Evolutionary conservation across 2,797 vertebrate species (phyloP), one percentile per base, ranked within the genome.

Genomic region (Epinephelus malabaricus): DNA sequence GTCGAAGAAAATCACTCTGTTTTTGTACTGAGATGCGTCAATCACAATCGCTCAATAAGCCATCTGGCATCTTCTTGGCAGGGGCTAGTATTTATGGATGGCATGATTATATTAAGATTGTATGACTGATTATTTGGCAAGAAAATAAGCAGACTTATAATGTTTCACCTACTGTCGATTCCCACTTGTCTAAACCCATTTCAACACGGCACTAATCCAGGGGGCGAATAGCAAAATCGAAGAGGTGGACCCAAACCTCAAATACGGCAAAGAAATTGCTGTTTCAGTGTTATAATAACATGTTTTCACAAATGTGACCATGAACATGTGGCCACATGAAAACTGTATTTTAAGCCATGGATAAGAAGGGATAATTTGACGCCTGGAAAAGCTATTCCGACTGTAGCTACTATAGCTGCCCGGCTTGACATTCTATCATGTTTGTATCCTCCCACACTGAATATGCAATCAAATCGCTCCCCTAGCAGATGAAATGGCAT

Each of bases 401-500:
- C 86, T 82, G 54, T 61, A 79, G 82, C 87, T 73, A 71, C 85
- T 60, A 53, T 73, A 65, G 76, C 78, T 55, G 79, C 83, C 73
- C 54, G 75, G 78, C 82, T 79, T 83, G 89, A 90, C 84, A 82
- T 91, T 91, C 83, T 73, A 86, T 92, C 90, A 89, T 83, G 82
- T 92, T 91, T 88, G 83, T 83, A 85, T 87, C 90, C 90, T 86
- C 83, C 88, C 84, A 79, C 88, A 86, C 88, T 89, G 84, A 90
- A 94, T 91, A 92, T 92, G 89, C 91, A 93, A 92, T 93, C 88
- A 86, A 89, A 90, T 88, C 5, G 58, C 82, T 89, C 82, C 88
- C 79, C 68, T 12, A 85, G 78, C 84, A 92, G 90, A 94, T 91
- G 89, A 92, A 92, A 93, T 90, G 88, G 90, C 89, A 91, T 93